Conservation (phyloP, 35 echinoderm and acorn worm genomes). For the Eucidaris tribuloides region DNA sequence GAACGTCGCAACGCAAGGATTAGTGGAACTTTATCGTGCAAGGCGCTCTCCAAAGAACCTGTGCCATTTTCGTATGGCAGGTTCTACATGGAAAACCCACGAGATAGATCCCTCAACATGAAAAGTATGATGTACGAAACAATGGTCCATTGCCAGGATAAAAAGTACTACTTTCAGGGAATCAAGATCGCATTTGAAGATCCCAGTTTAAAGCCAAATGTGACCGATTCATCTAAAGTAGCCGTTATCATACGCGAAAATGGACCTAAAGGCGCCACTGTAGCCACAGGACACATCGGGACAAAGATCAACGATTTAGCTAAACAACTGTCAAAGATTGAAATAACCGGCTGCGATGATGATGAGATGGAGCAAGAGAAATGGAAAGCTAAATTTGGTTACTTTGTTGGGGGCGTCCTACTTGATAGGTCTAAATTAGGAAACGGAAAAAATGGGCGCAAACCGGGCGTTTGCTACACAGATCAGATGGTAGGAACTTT, state of each 20-base stretch:
- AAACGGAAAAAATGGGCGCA: too few species aligned
- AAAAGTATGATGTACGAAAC: conserved; percentile 67
- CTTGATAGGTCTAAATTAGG: too few species aligned
- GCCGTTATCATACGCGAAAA: conserved; percentile 48
- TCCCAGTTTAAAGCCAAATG: conserved; percentile 28
- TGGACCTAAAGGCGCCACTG: too few species aligned
- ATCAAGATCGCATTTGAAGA: conserved; percentile 62
- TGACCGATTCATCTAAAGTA: conserved; percentile 34
- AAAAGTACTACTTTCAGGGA: conserved; percentile 53
- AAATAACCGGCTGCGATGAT: too few species aligned
- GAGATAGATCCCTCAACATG: conserved; percentile 33
- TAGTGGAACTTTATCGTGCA: conserved; percentile 44
- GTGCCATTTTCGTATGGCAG: conserved; percentile 50
- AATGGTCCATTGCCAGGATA: conserved; percentile 19
- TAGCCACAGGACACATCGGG: too few species aligned
- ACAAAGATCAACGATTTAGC: too few species aligned
- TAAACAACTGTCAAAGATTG: too few species aligned
- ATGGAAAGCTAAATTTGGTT: too few species aligned
- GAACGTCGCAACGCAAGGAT: conserved; percentile 24
- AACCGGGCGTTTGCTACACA: conserved; percentile 67
- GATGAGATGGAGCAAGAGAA: too few species aligned
- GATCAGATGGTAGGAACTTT: conserved; percentile 58
- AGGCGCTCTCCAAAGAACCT: conserved; percentile 25
- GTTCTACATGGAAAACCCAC: conserved; percentile 32
- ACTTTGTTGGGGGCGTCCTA: too few species aligned